phyloP scores from a whole-genome alignment of 2,113 vertebrate species.

The Gallinago undulata region DNA sequence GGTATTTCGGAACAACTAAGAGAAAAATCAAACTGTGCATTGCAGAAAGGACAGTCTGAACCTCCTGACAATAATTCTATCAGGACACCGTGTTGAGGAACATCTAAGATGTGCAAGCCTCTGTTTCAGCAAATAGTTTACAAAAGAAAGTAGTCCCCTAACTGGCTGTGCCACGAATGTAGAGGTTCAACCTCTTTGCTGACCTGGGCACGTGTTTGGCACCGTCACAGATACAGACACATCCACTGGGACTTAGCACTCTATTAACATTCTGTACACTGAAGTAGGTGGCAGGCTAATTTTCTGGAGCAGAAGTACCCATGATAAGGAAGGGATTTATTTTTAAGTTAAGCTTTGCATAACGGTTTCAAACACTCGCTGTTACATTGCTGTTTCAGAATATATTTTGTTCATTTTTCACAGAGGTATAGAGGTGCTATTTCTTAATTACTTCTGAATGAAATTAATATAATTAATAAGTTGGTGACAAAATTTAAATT shows the following conservation, averaged over 20 bases:
- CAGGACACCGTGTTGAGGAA: background rate
- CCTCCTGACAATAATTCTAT: background rate
- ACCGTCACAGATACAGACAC: background rate
- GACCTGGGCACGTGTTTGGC: background rate
- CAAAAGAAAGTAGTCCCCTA: background rate
- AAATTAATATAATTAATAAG: background rate
- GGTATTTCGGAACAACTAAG: background rate
- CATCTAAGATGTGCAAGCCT: background rate
- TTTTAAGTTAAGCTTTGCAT: background rate
- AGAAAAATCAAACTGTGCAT: background rate
- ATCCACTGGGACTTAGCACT: background rate
- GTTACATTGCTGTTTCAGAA: background rate
- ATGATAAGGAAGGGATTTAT: background rate
- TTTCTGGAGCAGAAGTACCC: background rate
- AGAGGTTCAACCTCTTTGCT: background rate
- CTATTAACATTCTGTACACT: background rate
- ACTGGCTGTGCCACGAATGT: background rate
- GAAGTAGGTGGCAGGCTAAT: conserved; percentile 44
- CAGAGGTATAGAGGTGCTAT: background rate
- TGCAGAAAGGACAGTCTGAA: background rate
- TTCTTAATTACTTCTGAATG: background rate
- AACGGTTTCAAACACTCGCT: background rate
- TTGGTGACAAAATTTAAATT: background rate
- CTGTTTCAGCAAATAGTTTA: background rate
- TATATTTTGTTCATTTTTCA: background rate